A percentile compares a stretch with the other conserved stretches of the same genome.
Conservation (phyloP, 2,797 vertebrate species). For the Etheostoma perlongum region DNA sequence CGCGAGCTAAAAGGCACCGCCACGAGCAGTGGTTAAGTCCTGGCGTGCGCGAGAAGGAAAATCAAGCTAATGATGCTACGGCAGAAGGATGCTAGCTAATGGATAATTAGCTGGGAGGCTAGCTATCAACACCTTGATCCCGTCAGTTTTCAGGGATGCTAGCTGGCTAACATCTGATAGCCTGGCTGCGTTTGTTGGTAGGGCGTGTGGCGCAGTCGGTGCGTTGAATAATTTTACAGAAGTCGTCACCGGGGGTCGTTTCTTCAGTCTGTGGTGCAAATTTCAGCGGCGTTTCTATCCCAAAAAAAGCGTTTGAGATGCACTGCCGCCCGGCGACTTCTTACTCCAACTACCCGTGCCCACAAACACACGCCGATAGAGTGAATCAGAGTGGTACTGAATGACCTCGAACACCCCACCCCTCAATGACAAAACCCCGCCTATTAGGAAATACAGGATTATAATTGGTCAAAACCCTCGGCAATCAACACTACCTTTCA, state of each 20-base stretch:
- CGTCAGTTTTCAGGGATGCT: constrained; percentile 75
- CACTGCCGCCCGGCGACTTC: constrained; percentile 82
- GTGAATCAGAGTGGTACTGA: constrained; percentile 84
- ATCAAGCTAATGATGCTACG: constrained; percentile 73
- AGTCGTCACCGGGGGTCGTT: constrained; percentile 64
- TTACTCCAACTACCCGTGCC: constrained; percentile 79
- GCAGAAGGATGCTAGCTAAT: constrained; percentile 75
- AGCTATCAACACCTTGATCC: constrained; percentile 79
- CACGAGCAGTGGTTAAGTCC: constrained; percentile 46
- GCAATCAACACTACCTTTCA: constrained; percentile 52
- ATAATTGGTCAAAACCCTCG: constrained; percentile 52
- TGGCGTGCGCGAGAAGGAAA: constrained; percentile 51
- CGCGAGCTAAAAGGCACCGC: constrained; percentile 48
- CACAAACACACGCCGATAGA: constrained; percentile 86
- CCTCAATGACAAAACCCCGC: constrained; percentile 66
- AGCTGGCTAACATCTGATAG: constrained; percentile 71
- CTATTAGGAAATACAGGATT: background rate
- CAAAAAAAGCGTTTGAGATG: constrained; percentile 62
- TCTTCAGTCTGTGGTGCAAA: constrained; percentile 57
- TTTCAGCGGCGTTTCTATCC: constrained; percentile 63
- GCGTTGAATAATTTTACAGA: constrained; percentile 53
- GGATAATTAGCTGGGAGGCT: constrained; percentile 81
- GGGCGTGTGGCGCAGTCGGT: constrained; percentile 75
- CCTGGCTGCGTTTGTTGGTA: constrained; percentile 64
- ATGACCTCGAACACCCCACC: constrained; percentile 87